Conservation (phyloP, 2,888 invertebrate genomes). For the Eupithecia subumbrata region DNA sequence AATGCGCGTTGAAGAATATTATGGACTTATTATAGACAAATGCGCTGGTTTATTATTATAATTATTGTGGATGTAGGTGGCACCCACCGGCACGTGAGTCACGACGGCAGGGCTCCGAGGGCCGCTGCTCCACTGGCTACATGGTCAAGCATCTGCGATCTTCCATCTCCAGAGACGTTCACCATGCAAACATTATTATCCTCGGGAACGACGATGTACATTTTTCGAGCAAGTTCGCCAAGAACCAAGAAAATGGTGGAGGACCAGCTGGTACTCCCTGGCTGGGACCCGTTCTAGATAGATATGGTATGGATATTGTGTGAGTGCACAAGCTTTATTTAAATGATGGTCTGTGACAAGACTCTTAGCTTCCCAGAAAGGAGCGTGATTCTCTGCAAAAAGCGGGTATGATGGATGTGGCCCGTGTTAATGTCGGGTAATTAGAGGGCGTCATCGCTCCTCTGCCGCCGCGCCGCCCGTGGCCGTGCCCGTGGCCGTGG, state of each 20-base stretch:
- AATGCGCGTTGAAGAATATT: slow-evolving; percentile 42
- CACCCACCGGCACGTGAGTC: slow-evolving; percentile 31
- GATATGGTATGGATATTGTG: background rate
- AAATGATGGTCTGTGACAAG: slow-evolving; percentile 14
- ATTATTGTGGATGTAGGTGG: slow-evolving; percentile 42
- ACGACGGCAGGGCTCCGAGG: slow-evolving; percentile 16
- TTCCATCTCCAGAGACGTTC: background rate
- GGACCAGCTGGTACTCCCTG: background rate
- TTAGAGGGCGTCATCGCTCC: slow-evolving; percentile 17
- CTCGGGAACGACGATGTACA: background rate
- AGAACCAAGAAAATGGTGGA: background rate
- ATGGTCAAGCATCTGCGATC: background rate
- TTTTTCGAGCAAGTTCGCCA: background rate
- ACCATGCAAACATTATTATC: background rate
- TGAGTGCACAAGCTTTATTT: background rate
- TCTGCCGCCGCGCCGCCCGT: slow-evolving; percentile 1
- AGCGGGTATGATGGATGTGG: slow-evolving; percentile 31
- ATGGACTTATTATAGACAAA: slow-evolving; percentile 45
- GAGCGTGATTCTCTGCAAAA: slow-evolving; percentile 30
- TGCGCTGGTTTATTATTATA: slow-evolving; percentile 55
- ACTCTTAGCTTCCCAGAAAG: slow-evolving; percentile 26
- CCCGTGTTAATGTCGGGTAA: slow-evolving; percentile 32
- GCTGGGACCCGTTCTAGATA: background rate
- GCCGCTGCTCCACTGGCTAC: background rate
- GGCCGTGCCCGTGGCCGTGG: background rate